A percentile compares a stretch with the other conserved stretches of the same genome.
Conservation (phyloP, 2,888 invertebrate species). For the Halictus ligatus region DNA sequence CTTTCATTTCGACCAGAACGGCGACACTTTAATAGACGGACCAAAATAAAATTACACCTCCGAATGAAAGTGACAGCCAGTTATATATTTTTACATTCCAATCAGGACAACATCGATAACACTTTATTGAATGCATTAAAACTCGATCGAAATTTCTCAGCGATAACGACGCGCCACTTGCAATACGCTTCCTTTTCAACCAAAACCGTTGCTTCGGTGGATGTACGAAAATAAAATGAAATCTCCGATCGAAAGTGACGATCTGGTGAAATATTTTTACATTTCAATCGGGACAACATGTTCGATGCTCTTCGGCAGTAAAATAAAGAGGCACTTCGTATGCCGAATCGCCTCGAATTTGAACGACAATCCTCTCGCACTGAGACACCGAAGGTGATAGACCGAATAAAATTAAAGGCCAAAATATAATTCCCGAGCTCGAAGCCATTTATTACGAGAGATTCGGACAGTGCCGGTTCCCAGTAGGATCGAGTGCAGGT, state of each 20-base stretch:
- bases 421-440: slow-evolving; percentile 35
- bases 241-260: neutral
- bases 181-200: neutral
- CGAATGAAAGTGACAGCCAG: neutral
- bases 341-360: slow-evolving; percentile 27
- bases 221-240: neutral
- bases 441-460: slow-evolving; percentile 48
- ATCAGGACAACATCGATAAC: neutral
- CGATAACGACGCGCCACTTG: neutral
- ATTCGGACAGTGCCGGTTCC: slow-evolving; percentile 42
- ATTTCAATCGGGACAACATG: neutral
- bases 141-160: neutral
- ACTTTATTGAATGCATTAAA: neutral
- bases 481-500: slow-evolving; percentile 50
- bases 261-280: neutral
- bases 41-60: neutral
- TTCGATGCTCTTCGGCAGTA: neutral
- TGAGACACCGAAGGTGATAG: slow-evolving; percentile 38
- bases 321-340: neutral
- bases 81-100: neutral
- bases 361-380: slow-evolving; percentile 34
- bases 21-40: neutral
- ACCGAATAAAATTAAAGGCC: slow-evolving; percentile 41
- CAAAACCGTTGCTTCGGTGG: neutral
- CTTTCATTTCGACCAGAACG: no score